These are phyloP conservation scores for Lamellibrachia columna DNA, from an alignment of 2,888 invertebrate species.

Conservation along the genomic window DNA sequence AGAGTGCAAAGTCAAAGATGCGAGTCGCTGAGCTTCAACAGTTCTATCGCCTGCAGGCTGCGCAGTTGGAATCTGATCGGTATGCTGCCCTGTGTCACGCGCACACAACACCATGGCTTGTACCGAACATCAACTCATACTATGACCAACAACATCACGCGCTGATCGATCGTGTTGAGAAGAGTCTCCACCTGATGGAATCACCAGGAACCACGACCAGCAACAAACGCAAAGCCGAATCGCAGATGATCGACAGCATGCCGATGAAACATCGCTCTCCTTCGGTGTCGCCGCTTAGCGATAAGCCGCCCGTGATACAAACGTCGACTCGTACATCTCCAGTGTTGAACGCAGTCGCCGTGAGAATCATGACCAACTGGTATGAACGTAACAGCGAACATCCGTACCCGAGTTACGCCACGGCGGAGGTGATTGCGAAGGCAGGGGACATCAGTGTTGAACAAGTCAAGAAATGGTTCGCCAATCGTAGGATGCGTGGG, in stretches of 20 bases:
- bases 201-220: background rate
- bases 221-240: background rate
- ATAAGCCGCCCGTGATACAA: background rate
- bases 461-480: constrained; percentile 63
- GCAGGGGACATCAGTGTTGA: constrained; percentile 52
- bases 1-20: background rate
- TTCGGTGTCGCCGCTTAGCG: background rate
- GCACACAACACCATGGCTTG: background rate
- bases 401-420: constrained; percentile 56
- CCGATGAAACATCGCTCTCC: background rate
- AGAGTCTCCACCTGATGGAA: constrained; percentile 6
- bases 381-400: constrained; percentile 50
- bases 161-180: background rate
- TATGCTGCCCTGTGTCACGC: background rate
- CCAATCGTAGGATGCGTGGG: constrained; percentile 53
- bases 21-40: background rate
- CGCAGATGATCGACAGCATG: background rate
- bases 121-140: background rate
- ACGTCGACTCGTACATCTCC: background rate
- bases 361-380: constrained; percentile 53
- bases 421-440: constrained; percentile 51
- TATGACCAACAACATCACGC: background rate
- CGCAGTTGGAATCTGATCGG: background rate
- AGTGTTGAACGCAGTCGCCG: constrained; percentile 14
- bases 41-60: background rate